Base-by-base conservation (phyloP, 2,888 invertebrate genomes). In the Byasa hedistus region DNA sequence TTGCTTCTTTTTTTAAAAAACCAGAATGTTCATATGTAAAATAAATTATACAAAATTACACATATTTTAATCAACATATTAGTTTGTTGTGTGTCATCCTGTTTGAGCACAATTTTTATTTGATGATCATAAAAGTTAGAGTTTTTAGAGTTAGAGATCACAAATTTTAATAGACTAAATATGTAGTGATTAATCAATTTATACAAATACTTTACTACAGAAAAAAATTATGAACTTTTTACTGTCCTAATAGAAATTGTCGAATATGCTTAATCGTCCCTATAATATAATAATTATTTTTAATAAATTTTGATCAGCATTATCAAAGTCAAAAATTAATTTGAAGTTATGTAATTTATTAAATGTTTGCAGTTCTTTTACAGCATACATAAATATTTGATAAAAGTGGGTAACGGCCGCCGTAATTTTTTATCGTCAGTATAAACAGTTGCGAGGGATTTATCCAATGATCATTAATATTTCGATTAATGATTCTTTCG, bases 401-500 rank as follows among this genome's bases (percentile, higher is more conserved):
- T 48, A 5, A n/a, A 4, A 12, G 8, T n/a, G 48, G n/a, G 19
- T 48, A 48, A n/a, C n/a, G n/a, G 2, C 7, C 8, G 19, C 8
- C 12, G 4, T 48, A n/a, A 2, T n/a, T n/a, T 19, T 48, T 48
- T 48, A 19, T 48, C n/a, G 19, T 48, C 4, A n/a, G 48, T 48
- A 48, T 48, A 48, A 48, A 48, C 5, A 7, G 5, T 19, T 57
- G 10, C 5, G n/a, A 36, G 61, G 64, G 68, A 70, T 61, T 73
- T 72, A 68, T 72, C 73, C 69, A 70, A 71, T 64, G 66, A 61
- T 23, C 64, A 67, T 60, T 61, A 55, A 56, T 64, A 57, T 63
- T 67, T 57, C 58, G 59, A 60, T 55, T 51, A 65, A 69, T 65
- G 59, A 63, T 67, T 67, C 32, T 51, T 23, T 62, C 57, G 61